Conservation (phyloP, 2,797 vertebrate species). For the Sebastes paucispinis region DNA sequence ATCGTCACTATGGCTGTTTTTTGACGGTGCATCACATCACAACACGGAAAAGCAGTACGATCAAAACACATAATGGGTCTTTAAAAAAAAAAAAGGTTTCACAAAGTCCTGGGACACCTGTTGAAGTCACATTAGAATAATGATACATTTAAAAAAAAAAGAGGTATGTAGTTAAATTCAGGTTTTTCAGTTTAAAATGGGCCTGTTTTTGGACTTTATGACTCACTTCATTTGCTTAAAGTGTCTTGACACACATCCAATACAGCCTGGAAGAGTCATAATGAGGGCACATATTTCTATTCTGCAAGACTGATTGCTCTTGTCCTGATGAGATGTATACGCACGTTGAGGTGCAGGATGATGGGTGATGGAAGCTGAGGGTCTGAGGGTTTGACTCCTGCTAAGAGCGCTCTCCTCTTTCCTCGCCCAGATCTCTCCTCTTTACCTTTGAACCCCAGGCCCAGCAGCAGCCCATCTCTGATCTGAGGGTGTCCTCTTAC, state of each 20-base stretch:
- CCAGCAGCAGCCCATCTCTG: slow-evolving; percentile 72
- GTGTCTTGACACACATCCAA: slow-evolving; percentile 12
- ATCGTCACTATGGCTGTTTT: slow-evolving; percentile 14
- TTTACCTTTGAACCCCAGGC: slow-evolving; percentile 78
- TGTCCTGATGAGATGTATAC: slow-evolving; percentile 12
- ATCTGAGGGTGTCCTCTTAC: slow-evolving; percentile 71
- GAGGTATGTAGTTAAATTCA: not conserved
- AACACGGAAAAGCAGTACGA: not conserved
- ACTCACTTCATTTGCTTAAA: not conserved
- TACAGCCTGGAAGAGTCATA: slow-evolving; percentile 1
- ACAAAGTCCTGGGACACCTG: slow-evolving; percentile 25
- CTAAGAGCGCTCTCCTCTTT: slow-evolving; percentile 60
- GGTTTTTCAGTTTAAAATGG: not conserved
- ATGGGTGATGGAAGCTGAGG: slow-evolving; percentile 44
- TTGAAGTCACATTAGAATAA: slow-evolving; percentile 26
- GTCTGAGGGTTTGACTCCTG: slow-evolving; percentile 52
- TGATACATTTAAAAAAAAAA: not conserved
- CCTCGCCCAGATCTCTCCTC: slow-evolving; percentile 49
- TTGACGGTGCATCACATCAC: slow-evolving; percentile 2
- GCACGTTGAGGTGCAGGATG: slow-evolving; percentile 8
- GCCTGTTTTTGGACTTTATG: not conserved
- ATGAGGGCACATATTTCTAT: not conserved
- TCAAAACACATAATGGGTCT: not conserved
- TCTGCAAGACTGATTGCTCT: slow-evolving; percentile 13
- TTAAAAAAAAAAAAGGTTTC: not conserved